Evolutionary conservation across 2,888 invertebrate genomes (phyloP).

Genomic region (Heteropelma amictum): DNA sequence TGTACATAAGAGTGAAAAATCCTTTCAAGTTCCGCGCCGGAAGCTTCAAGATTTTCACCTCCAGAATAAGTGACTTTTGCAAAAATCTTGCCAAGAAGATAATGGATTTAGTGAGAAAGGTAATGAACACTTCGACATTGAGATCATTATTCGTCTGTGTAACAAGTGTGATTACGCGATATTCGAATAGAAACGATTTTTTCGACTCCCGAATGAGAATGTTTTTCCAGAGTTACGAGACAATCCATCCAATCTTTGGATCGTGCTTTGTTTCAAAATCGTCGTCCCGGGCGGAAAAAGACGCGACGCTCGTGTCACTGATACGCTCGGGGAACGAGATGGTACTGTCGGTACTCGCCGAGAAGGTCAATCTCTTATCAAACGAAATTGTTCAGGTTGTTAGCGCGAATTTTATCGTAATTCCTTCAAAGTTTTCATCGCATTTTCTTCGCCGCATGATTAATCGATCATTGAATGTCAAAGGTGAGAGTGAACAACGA

Average conservation of each 20-base stretch:
- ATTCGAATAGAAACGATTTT: neutral
- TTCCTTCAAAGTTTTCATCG: too few species aligned
- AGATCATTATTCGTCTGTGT: too few species aligned
- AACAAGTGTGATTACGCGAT: too few species aligned
- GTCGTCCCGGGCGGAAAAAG: slow-evolving; percentile 9
- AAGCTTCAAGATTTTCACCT: neutral
- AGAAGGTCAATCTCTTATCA: slow-evolving; percentile 61
- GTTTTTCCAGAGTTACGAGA: slow-evolving; percentile 58
- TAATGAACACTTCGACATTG: slow-evolving; percentile 32
- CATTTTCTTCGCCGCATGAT: neutral
- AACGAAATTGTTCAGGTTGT: slow-evolving; percentile 65
- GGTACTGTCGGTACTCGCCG: slow-evolving; percentile 53
- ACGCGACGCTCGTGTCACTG: slow-evolving; percentile 47
- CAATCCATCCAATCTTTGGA: slow-evolving; percentile 25
- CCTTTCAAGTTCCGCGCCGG: slow-evolving; percentile 20
- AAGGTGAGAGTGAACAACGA: slow-evolving; percentile 63
- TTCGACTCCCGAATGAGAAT: neutral
- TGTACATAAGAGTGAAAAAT: neutral
- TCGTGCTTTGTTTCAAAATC: slow-evolving; percentile 22
- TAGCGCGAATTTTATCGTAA: too few species aligned
- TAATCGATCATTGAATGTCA: neutral
- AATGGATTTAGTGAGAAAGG: slow-evolving; percentile 58
- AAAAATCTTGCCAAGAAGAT: slow-evolving; percentile 64
- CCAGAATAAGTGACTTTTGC: slow-evolving; percentile 57
- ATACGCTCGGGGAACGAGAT: slow-evolving; percentile 63